Base-by-base conservation (phyloP, 2,888 invertebrate species). In the Agriopis leucophaearia region DNA sequence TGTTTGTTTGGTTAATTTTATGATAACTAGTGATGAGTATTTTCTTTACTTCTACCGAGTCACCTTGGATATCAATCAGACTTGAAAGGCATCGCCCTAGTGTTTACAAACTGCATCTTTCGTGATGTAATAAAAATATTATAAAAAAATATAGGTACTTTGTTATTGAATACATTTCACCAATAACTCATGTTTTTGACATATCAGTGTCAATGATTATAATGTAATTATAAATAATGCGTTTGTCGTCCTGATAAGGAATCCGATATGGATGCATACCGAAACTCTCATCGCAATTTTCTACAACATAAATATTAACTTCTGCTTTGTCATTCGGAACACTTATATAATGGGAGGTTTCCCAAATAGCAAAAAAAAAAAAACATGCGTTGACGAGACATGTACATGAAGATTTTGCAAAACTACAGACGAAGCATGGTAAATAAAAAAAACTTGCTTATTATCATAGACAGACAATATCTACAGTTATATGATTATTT, bases 11-110 rank as follows among this genome's bases (percentile, higher is more conserved):
- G 68, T 70, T 62, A 61, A 66, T 36, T 59, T 72, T 74, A 78
- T 82, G 82, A 83, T 85, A 83, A 40, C n/a, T n/a, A n/a, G n/a
- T 50, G 51, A 68, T 64, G 63, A 66, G 48, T 73, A 75, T 77
- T 81, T 81, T 85, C 78, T 74, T 76, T 82, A 73, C 80, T 78
- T 78, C 75, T 63, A 74, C 63, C 64, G 63, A 71, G 74, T 87
- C 85, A 85, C 87, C 87, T 87, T 88, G 78, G 61, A 57, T 52
- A 64, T 58, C 75, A 75, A 69, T 80, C 77, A 78, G 69, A 64
- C 71, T 69, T 78, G 76, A 83, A 81, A 82, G 82, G 74, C 81
- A 74, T 78, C 68, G 69, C 42, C 42, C 56, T 68, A 62, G 62
- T 80, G 79, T 82, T 81, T 81, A 82, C 74, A 74, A 75, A 78